These are phyloP conservation scores for Ptiloglossa arizonensis DNA, from an alignment of 1,140 invertebrate species.

Conservation along the genomic window DNA sequence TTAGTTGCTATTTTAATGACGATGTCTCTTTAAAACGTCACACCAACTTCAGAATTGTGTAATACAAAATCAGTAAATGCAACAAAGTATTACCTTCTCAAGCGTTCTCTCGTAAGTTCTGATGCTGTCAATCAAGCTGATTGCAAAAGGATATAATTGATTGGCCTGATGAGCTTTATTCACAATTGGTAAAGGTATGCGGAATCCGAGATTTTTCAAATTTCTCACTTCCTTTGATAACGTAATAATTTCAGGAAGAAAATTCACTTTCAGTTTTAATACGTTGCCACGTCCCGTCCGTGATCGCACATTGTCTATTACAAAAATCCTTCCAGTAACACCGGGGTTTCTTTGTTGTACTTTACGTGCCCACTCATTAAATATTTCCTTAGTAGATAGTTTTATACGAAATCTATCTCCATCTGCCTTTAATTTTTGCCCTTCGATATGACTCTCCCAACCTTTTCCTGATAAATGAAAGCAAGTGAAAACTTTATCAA, in stretches of 20 bases:
- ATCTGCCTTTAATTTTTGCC: conserved; percentile 98
- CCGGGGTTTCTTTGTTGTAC: conserved; percentile 97
- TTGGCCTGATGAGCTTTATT: conserved; percentile 99
- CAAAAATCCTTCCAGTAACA: conserved; percentile 96
- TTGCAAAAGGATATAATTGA: conserved; percentile 99
- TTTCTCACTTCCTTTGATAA: conserved; percentile 99
- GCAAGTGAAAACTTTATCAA: background rate
- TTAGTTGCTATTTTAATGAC: conserved; percentile 75
- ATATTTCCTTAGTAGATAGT: conserved; percentile 97
- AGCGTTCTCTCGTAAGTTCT: conserved; percentile 97
- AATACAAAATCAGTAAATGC: background rate
- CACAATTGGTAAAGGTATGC: conserved; percentile 98
- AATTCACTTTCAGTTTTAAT: conserved; percentile 97
- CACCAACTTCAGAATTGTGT: conserved; percentile 28
- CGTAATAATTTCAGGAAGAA: conserved; percentile 98
- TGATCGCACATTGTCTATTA: conserved; percentile 93
- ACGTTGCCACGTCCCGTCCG: conserved; percentile 93
- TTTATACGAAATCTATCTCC: conserved; percentile 98
- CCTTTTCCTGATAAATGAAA: conserved; percentile 88
- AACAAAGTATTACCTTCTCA: conserved; percentile 90
- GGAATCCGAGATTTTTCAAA: conserved; percentile 97
- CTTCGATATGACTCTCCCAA: conserved; percentile 99
- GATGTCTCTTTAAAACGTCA: conserved; percentile 44
- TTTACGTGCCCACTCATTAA: conserved; percentile 98
- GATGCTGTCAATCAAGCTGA: conserved; percentile 98